Percentiles rank a stretch among this genome's conserved stretches.
Evolutionary conservation across 2,113 vertebrate species (phyloP).

Genomic region (Rhinopithecus roxellana): DNA sequence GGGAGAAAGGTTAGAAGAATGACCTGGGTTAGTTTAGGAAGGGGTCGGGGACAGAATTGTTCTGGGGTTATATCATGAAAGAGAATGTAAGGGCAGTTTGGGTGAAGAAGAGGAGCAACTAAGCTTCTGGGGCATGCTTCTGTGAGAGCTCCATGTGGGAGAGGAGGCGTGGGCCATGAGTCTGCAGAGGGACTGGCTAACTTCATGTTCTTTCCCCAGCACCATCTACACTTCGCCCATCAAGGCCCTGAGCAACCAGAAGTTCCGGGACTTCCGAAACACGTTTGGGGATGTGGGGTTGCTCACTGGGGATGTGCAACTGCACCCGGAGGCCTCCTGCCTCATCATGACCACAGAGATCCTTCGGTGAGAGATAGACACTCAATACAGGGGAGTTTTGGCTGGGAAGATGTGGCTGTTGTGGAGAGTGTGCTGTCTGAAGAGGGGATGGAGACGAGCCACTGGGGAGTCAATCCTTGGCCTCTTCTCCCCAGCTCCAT

Average conservation of each 20-base stretch:
- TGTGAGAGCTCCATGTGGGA: not conserved
- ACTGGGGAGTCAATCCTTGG: not conserved
- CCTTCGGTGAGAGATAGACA: conserved; percentile 86
- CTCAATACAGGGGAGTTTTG: rapidly evolving
- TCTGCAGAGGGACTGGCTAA: not conserved
- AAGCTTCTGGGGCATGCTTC: not conserved
- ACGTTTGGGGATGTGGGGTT: conserved; percentile 94
- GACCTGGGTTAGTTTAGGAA: not conserved
- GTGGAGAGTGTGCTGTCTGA: not conserved
- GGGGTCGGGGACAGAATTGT: not conserved
- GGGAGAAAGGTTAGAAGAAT: not conserved
- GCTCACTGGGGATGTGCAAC: conserved; percentile 92
- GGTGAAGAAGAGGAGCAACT: not conserved
- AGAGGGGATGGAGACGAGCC: not conserved
- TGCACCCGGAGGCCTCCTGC: conserved; percentile 92
- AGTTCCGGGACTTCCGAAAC: conserved; percentile 94
- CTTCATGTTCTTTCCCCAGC: conserved; percentile 70
- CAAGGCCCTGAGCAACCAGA: conserved; percentile 96
- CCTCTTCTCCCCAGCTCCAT: conserved; percentile 87
- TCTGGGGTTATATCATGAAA: not conserved
- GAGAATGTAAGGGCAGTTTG: not conserved
- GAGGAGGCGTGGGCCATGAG: rapidly evolving
- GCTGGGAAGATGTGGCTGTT: not conserved
- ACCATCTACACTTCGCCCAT: conserved; percentile 96
- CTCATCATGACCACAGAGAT: conserved; percentile 98